A percentile compares a stretch with the other conserved stretches of the same genome.
Conservation (phyloP, 1,140 invertebrate genomes). For the Drosophila rufa region DNA sequence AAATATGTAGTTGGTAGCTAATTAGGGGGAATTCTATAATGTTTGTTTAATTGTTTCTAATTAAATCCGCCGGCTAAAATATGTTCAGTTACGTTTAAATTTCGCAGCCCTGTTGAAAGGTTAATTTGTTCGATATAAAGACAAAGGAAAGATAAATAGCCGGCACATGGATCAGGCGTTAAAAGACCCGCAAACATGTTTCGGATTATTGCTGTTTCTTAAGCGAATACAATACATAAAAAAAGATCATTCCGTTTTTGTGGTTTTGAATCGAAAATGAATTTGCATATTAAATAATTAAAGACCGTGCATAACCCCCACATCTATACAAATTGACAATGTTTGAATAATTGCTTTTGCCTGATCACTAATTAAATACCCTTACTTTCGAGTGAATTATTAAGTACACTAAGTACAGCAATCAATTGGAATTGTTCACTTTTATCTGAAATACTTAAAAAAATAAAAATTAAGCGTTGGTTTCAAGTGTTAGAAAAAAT, state of each 20-base stretch:
- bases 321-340: conserved; percentile 25
- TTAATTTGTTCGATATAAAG: conserved; percentile 33
- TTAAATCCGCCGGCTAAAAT: background rate
- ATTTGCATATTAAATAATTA: conserved; percentile 55
- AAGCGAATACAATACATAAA: conserved; percentile 36
- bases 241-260: conserved; percentile 31
- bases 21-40: conserved; percentile 22
- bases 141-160: conserved; percentile 23
- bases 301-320: conserved; percentile 30
- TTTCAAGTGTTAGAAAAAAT: background rate
- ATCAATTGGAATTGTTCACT: no score
- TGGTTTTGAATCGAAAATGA: conserved; percentile 12
- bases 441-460: background rate
- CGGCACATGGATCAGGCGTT: conserved; percentile 42
- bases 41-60: conserved; percentile 34
- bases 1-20: conserved; percentile 3
- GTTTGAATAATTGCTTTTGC: background rate
- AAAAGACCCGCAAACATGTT: conserved; percentile 64
- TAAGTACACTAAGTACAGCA: no score
- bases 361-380: conserved; percentile 19
- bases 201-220: conserved; percentile 53
- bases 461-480: background rate
- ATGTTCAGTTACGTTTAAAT: background rate
- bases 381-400: background rate
- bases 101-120: conserved; percentile 34